These are phyloP conservation scores for Cosmia pyralina DNA, from an alignment of 2,888 invertebrate species.

Conservation along the genomic window DNA sequence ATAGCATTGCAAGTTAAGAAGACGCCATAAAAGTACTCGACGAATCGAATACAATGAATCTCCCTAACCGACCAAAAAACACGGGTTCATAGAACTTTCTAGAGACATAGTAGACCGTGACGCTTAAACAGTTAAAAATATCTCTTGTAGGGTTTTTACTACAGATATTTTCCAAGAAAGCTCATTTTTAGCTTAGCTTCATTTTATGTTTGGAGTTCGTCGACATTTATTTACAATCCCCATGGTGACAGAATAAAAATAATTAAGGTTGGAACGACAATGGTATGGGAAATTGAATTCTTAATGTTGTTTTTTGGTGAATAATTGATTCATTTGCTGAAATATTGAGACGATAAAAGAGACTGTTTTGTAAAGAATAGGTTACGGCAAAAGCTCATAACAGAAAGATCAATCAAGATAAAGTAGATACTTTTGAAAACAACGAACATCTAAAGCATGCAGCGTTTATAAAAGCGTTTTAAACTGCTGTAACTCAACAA, in stretches of 20 bases:
- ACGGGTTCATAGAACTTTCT: constrained; percentile 75
- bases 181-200: constrained; percentile 3
- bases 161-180: constrained; percentile 53
- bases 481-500: constrained; percentile 11
- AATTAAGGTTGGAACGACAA: constrained; percentile 26
- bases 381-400: neutral
- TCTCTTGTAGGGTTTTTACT: constrained; percentile 59
- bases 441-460: constrained; percentile 11
- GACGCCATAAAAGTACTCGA: constrained; percentile 32
- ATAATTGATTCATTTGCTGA: constrained; percentile 11
- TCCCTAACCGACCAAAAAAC: constrained; percentile 57
- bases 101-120: constrained; percentile 70
- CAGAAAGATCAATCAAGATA: constrained; percentile 8
- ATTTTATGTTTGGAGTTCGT: constrained; percentile 40
- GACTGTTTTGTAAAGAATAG: neutral
- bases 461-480: constrained; percentile 1
- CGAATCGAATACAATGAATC: constrained; percentile 34
- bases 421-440: constrained; percentile 6
- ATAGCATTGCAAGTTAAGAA: neutral
- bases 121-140: constrained; percentile 63
- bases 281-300: constrained; percentile 16
- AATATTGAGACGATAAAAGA: neutral
- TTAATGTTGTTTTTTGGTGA: constrained; percentile 1
- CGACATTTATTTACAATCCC: constrained; percentile 44
- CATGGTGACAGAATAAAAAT: constrained; percentile 37